Base-by-base conservation (phyloP, 2,797 vertebrate species). In the Anguilla anguilla region DNA sequence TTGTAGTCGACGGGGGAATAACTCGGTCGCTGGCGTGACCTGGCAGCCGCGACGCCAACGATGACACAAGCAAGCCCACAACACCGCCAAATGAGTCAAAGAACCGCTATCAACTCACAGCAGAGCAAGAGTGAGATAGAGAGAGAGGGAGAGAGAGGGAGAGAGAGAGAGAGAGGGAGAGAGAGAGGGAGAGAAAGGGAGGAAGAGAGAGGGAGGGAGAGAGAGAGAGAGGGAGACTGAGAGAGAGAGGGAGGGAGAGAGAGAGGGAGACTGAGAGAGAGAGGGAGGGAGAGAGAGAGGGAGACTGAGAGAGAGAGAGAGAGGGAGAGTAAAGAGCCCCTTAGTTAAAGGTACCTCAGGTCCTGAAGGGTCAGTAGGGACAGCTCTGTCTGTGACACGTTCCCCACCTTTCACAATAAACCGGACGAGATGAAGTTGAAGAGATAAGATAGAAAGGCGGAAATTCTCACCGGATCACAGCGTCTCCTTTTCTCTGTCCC, bases 341-440 rank as follows among this genome's bases (percentile, higher is more conserved):
- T 10, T 61, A 49, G 61, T 9, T 49, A 51, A 5, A 55, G 25
- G 49, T 67, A 64, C 19, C 46, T 5, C 43, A 31, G 83, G 86
- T 87, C 90, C 91, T 92, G 86, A 85, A 83, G 86, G 91, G 90
- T 88, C 89, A 53, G n/a, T 4, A n/a, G 9, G 19, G 5, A 82
- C 15, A 25, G 25, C 46, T 11, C 28, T 17, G 72, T 15, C 31
- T 9, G 5, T 13, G n/a, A 7, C 67, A 13, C 69, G 0, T 39
- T 74, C 19, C 28, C 67, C 28, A 13, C 69, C n/a, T 35, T 74
- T 11, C 28, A 67, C 22, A 22, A 61, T 3, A 15, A 61, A 28
- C 6, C 25, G 22, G 11, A 6, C 25, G 35, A 74, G 53, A 11
- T 67, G 22, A 49, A 61, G 86, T 57, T n/a, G 74, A 74, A 28